Evolutionary conservation across 2,888 invertebrate genomes (phyloP).

Genomic region (Sphaerophoria taeniata): DNA sequence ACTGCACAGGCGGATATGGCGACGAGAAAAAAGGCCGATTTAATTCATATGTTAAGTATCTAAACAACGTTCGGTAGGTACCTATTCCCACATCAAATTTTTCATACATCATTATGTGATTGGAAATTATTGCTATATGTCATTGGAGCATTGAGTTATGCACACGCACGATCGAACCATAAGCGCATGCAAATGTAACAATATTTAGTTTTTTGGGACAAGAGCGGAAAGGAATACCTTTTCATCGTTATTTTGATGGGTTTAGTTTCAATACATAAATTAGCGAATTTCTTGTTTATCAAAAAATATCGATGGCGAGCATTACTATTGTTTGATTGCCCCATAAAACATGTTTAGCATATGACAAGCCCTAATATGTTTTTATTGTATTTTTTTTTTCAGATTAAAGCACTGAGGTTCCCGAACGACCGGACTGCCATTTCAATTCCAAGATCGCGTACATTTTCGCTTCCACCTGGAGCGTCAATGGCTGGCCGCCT

Average conservation of each 20-base stretch:
- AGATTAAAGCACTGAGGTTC: constrained; percentile 98
- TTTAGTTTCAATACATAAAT: constrained; percentile 67
- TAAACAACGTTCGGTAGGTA: constrained; percentile 66
- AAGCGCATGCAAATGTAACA: constrained; percentile 46
- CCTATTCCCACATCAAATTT: constrained; percentile 58
- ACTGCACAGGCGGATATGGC: neutral
- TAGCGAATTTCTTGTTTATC: constrained; percentile 71
- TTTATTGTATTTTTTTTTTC: constrained; percentile 78
- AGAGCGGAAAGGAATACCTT: neutral
- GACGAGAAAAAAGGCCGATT: neutral
- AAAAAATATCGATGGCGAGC: constrained; percentile 60
- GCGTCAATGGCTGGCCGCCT: constrained; percentile 92
- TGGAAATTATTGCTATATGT: constrained; percentile 76
- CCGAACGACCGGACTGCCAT: too few species aligned
- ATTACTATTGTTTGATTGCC: constrained; percentile 38
- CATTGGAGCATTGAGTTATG: constrained; percentile 73
- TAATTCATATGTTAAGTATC: constrained; percentile 70
- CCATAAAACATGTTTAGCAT: constrained; percentile 66
- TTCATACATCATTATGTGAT: constrained; percentile 73
- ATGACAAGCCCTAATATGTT: constrained; percentile 59
- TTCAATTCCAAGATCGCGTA: constrained; percentile 92
- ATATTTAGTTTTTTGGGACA: neutral
- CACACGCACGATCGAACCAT: constrained; percentile 72
- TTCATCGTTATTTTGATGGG: constrained; percentile 53
- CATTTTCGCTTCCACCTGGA: constrained; percentile 90